Evolutionary conservation across 1,140 invertebrate genomes (phyloP).

Genomic region (Neuroterus valhalla): DNA sequence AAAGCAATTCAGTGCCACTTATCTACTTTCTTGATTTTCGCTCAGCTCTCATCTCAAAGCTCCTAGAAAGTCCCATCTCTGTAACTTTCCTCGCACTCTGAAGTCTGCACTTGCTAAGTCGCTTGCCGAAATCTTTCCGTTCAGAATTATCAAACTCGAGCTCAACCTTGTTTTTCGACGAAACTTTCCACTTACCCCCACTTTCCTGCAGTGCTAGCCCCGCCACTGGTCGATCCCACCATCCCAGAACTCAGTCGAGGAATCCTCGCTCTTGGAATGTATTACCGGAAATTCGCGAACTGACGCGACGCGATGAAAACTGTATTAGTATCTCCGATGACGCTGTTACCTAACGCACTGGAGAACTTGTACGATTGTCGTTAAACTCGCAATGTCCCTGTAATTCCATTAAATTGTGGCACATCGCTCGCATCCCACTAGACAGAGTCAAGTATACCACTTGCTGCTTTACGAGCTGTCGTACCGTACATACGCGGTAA

Average conservation of each 20-base stretch:
- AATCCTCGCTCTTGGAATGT: background rate
- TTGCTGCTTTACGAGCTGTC: constrained; percentile 13
- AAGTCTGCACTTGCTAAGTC: constrained; percentile 2
- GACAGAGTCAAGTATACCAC: constrained; percentile 16
- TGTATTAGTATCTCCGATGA: constrained; percentile 21
- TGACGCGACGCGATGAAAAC: background rate
- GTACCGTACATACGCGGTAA: constrained; percentile 14
- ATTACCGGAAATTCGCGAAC: background rate
- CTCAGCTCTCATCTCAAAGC: constrained; percentile 1
- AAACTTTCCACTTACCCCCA: constrained; percentile 4
- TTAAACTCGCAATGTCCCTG: constrained; percentile 24
- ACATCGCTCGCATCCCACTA: constrained; percentile 24
- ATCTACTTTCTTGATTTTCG: constrained; percentile 13
- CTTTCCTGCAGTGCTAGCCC: background rate
- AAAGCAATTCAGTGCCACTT: constrained; percentile 9
- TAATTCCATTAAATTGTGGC: constrained; percentile 24
- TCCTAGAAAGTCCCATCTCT: background rate
- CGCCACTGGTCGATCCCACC: background rate
- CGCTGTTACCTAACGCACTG: background rate
- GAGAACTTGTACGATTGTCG: constrained; percentile 17
- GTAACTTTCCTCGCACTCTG: constrained; percentile 7
- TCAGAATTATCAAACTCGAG: constrained; percentile 14
- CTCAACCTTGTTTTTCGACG: background rate
- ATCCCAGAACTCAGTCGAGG: background rate
- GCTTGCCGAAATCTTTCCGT: constrained; percentile 12